These are phyloP conservation scores for Leptodactylus fuscus DNA, from an alignment of 2,113 vertebrate genomes.

Conservation along the genomic window DNA sequence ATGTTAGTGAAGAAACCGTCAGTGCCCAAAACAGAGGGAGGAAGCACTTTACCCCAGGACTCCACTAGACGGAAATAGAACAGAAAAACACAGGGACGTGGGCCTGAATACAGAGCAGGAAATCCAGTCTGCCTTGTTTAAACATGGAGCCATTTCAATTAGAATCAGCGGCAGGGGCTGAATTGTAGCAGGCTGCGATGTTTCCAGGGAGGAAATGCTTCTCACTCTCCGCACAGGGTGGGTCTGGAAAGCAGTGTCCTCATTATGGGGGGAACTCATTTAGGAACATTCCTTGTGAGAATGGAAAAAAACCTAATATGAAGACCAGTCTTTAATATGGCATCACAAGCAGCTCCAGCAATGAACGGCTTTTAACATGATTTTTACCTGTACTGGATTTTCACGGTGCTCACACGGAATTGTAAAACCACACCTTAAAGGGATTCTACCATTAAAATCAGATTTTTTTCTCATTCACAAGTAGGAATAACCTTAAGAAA, in stretches of 20 bases:
- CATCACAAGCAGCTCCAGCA: background rate
- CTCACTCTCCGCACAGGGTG: conserved; percentile 36
- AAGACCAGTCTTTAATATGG: background rate
- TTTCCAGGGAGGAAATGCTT: conserved; percentile 50
- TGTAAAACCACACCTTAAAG: no score
- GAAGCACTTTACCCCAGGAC: conserved; percentile 53
- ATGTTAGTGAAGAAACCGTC: background rate
- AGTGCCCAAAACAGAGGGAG: conserved; percentile 20
- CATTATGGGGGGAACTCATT: conserved; percentile 31
- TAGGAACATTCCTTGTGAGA: conserved; percentile 26
- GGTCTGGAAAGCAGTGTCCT: background rate
- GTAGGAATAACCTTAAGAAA: no score
- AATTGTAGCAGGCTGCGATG: conserved; percentile 15
- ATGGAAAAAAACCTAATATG: background rate
- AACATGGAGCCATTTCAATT: conserved; percentile 39
- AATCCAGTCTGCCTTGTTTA: conserved; percentile 35
- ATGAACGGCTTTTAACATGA: background rate
- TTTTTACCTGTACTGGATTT: background rate
- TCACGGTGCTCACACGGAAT: no score
- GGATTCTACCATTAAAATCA: no score
- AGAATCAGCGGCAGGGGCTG: conserved; percentile 36
- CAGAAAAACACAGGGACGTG: conserved; percentile 45
- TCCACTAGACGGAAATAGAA: conserved; percentile 32
- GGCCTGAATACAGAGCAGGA: conserved; percentile 50
- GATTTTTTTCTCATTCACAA: no score